Evolutionary conservation across 2,888 invertebrate genomes (phyloP), one percentile per base, ranked within the genome.

Genomic region (Parochlus steinenii): DNA sequence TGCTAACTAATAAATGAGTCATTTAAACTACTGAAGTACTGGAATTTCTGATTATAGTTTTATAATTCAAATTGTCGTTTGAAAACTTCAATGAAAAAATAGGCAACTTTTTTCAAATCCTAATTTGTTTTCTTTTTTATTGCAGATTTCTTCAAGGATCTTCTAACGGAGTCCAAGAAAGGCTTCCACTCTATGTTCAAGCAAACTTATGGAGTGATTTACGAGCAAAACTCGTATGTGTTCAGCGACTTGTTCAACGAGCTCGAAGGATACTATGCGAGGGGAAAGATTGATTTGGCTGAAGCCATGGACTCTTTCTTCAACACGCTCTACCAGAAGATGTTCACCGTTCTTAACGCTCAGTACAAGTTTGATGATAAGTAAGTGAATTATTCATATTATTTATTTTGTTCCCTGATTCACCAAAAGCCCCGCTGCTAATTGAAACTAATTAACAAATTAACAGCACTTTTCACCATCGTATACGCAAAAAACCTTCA

Each of bases 111-210:
- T 25, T 25, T 12, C 11, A 25, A 12, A 12, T 25, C 11, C 25
- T 12, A 12, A 11, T 27, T 27, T 28, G 18, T 26, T 31, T 31
- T 31, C 22, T 17, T 33, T 33, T 18, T 25, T 25, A n/a, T 67
- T 66, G n/a, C 75, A 90, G 92, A 78, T 50, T 80, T 83, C 60
- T 93, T 93, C 68, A 74, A 74, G 48, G 76, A 80, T 45, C 69
- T 93, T 48, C 64, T 93, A 56, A 67, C 71, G 46, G 74, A 76
- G 44, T 86, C 90, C 15, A 78, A 82, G 47, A 69, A 68, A 45
- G 87, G 83, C 53, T 87, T 95, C 57, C 87, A 95, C 62, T 74
- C 76, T 42, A 93, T 95, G 93, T 95, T 93, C 65, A 81, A 82
- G 52, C 71, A 76, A 46, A 95, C 93, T 1, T 95, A 95, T 62